Evolutionary conservation across 2,797 vertebrate species (phyloP).

Genomic region (Darevskia nairensis): DNA sequence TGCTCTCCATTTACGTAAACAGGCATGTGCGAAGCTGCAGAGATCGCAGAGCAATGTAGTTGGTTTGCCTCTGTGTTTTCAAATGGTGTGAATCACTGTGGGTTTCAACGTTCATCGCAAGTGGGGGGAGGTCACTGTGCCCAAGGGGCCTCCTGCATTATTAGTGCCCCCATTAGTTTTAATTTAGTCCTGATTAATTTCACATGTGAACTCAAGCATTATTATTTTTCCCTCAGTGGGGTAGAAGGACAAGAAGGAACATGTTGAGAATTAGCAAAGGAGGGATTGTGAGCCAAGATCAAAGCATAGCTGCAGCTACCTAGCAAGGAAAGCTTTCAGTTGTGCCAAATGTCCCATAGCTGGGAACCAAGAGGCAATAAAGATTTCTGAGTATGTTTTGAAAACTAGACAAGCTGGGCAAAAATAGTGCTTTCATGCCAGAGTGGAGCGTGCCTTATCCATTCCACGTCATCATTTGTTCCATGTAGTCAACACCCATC

Average conservation of each 20-base stretch:
- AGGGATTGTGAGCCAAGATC: constrained; percentile 40
- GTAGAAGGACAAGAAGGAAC: constrained; percentile 52
- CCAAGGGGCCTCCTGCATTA: neutral
- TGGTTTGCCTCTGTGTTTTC: neutral
- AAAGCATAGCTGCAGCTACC: constrained; percentile 48
- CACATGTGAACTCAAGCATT: neutral
- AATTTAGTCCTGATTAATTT: neutral
- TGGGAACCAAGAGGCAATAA: constrained; percentile 55
- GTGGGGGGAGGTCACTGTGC: too few relatives aligned
- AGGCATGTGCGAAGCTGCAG: neutral
- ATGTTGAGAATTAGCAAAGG: neutral
- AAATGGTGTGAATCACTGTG: neutral
- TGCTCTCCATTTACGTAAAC: neutral
- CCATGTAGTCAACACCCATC: neutral
- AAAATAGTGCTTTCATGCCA: neutral
- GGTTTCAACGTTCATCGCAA: neutral
- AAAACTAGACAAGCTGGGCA: neutral
- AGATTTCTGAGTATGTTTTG: constrained; percentile 29
- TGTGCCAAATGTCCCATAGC: constrained; percentile 43
- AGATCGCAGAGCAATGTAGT: neutral
- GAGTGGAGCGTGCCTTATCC: neutral
- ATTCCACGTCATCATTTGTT: neutral
- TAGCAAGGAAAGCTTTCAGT: constrained; percentile 40
- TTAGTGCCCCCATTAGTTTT: neutral
- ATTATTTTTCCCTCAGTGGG: neutral